Percentiles rank a stretch among this genome's conserved stretches.
Evolutionary conservation across 2,797 vertebrate genomes (phyloP).

Genomic region (Halcyon smyrnensis): DNA sequence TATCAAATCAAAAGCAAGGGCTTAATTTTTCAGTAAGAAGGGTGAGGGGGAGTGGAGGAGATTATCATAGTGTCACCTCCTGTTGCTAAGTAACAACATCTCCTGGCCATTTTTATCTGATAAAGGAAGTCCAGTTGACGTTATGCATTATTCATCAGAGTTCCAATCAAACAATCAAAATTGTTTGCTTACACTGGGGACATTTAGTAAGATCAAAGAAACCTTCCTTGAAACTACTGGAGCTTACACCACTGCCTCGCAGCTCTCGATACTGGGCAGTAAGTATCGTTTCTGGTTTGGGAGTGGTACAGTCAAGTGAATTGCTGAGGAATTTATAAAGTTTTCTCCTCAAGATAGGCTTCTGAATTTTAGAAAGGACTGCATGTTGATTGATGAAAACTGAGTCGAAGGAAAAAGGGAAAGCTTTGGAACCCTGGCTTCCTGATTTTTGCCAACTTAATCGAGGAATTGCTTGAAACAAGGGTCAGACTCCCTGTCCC

Average conservation of each 20-base stretch:
- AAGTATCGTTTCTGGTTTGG: conserved; percentile 74
- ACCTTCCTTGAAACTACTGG: conserved; percentile 66
- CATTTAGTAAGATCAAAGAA: conserved; percentile 78
- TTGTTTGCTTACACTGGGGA: conserved; percentile 78
- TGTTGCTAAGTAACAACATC: conserved; percentile 85
- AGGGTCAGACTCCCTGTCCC: background rate
- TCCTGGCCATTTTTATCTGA: conserved; percentile 82
- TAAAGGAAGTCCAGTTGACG: conserved; percentile 80
- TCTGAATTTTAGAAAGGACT: conserved; percentile 55
- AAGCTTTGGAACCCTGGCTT: conserved; percentile 31
- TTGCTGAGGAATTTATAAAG: conserved; percentile 62
- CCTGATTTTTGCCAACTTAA: conserved; percentile 20
- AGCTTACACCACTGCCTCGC: conserved; percentile 33
- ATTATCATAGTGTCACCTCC: conserved; percentile 81
- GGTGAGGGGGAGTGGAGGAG: conserved; percentile 72
- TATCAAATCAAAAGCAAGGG: conserved; percentile 59
- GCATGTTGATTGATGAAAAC: background rate
- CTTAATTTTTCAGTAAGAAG: conserved; percentile 72
- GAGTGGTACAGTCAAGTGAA: conserved; percentile 35
- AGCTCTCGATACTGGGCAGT: conserved; percentile 60
- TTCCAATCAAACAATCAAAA: conserved; percentile 82
- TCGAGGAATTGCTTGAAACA: conserved; percentile 32
- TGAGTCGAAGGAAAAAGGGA: background rate
- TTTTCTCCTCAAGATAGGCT: conserved; percentile 56
- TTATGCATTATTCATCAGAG: conserved; percentile 82